phyloP scores from a whole-genome alignment of 2,888 invertebrate genomes.

The Prosapia bicincta region DNA sequence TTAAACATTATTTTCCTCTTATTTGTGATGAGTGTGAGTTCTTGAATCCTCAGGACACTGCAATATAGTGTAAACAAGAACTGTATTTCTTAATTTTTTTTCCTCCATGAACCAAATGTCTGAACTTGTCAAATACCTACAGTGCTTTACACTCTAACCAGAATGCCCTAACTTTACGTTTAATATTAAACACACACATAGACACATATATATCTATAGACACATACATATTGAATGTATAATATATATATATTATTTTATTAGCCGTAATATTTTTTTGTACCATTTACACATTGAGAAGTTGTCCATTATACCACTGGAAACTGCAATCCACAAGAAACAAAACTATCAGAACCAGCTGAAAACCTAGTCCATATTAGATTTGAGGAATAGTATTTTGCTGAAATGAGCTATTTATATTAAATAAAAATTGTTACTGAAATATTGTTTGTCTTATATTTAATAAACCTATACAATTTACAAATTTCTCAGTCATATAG shows the following conservation, averaged over 20 bases:
- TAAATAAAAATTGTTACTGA: constrained; percentile 27
- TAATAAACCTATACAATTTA: too few relatives aligned
- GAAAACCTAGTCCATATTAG: constrained; percentile 21
- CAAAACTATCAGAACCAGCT: constrained; percentile 2
- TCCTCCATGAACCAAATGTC: background rate
- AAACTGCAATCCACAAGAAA: background rate
- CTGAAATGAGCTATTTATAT: constrained; percentile 29
- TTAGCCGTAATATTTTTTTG: background rate
- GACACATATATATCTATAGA: too few relatives aligned
- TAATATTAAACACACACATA: background rate
- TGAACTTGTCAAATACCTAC: background rate
- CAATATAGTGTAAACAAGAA: background rate
- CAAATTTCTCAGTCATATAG: too few relatives aligned
- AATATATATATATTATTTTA: background rate
- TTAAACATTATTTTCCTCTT: background rate
- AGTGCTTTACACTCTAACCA: background rate
- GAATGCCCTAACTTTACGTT: background rate
- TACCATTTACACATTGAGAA: background rate
- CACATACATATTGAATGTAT: too few relatives aligned
- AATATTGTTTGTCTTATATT: constrained; percentile 4
- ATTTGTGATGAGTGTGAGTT: background rate
- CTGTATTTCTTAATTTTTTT: background rate
- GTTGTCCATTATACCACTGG: background rate
- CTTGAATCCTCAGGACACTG: constrained; percentile 8
- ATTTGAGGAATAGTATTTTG: constrained; percentile 19